phyloP scores from a whole-genome alignment of 2,888 invertebrate species.

The Caradrina kadenii region DNA sequence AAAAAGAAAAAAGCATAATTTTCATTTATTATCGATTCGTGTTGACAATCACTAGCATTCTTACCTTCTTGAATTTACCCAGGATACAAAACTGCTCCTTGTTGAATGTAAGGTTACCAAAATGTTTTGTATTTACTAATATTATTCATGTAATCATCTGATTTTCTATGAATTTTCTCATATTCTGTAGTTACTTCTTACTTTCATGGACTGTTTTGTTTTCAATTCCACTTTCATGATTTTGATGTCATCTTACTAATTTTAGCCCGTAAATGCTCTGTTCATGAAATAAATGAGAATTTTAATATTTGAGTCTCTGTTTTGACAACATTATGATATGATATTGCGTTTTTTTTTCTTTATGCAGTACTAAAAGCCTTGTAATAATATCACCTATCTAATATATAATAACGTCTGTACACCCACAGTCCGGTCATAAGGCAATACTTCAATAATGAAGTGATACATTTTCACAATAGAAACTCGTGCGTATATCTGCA shows the following conservation, averaged over 20 bases:
- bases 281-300: constrained; percentile 12
- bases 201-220: constrained; percentile 8
- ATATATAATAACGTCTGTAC: background rate
- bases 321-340: constrained; percentile 15
- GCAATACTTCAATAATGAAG: background rate
- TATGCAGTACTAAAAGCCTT: background rate
- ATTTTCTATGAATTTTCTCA: constrained; percentile 1
- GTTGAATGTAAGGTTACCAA: constrained; percentile 23
- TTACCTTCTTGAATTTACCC: no score
- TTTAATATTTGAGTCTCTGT: background rate
- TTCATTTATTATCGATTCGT: no score
- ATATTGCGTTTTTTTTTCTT: constrained; percentile 30
- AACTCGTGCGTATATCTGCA: constrained; percentile 49
- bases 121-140: background rate
- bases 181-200: constrained; percentile 2
- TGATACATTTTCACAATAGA: background rate
- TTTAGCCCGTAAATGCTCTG: background rate
- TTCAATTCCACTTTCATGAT: background rate
- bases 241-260: background rate
- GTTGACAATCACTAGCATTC: no score
- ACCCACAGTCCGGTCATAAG: background rate
- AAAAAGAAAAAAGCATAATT: no score
- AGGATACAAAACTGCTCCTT: no score
- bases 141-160: background rate
- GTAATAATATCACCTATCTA: background rate